Percentiles rank a stretch among this genome's conserved stretches.
phyloP scores from a whole-genome alignment of 2,888 invertebrate genomes.

The Ischnus inquisitorius region DNA sequence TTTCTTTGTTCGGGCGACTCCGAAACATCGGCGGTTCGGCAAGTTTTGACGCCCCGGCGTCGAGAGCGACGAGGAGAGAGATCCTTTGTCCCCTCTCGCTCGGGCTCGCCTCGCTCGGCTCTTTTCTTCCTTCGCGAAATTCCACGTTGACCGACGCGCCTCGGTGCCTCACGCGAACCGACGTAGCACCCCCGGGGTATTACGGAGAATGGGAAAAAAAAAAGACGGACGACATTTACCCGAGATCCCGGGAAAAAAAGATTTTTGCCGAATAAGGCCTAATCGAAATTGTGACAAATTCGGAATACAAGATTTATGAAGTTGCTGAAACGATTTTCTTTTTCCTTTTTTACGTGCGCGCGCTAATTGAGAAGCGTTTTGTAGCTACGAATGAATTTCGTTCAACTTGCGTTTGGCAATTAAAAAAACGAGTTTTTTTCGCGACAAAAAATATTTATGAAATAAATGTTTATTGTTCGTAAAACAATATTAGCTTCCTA shows the following conservation, averaged over 20 bases:
- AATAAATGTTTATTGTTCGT: too few relatives aligned
- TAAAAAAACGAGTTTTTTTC: too few relatives aligned
- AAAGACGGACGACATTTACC: background rate
- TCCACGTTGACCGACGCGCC: constrained; percentile 53
- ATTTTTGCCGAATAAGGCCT: background rate
- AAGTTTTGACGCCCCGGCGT: background rate
- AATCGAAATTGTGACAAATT: background rate
- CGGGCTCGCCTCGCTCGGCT: constrained; percentile 38
- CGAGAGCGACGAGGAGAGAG: constrained; percentile 4
- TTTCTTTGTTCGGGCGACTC: background rate
- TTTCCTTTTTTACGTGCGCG: background rate
- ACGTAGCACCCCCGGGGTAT: constrained; percentile 42
- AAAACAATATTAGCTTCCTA: too few relatives aligned
- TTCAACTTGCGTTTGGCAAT: too few relatives aligned
- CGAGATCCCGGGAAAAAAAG: constrained; percentile 14
- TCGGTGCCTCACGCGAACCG: constrained; percentile 61
- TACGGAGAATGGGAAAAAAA: constrained; percentile 36
- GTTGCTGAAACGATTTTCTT: background rate
- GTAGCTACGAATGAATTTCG: too few relatives aligned
- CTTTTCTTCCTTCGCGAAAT: constrained; percentile 44
- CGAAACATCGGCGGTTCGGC: background rate
- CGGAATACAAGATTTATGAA: background rate
- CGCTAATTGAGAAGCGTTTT: too few relatives aligned
- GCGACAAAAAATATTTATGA: too few relatives aligned
- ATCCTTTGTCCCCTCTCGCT: constrained; percentile 68